These are phyloP conservation scores for Eucera pruinosa DNA, from an alignment of 2,888 invertebrate species.

Conservation along the genomic window DNA sequence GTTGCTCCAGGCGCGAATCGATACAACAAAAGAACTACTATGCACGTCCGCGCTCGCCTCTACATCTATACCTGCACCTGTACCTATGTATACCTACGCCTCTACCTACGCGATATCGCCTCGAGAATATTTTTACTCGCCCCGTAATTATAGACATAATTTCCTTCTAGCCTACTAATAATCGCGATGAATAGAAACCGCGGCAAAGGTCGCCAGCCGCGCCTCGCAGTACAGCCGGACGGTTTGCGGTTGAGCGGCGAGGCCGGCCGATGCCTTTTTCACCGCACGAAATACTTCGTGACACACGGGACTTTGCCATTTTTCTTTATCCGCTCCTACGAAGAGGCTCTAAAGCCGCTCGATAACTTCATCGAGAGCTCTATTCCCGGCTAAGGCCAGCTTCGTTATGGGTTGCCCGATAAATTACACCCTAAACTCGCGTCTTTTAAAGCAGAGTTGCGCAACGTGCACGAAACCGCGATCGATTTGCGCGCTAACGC, in stretches of 20 bases:
- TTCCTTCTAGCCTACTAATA: slow-evolving; percentile 52
- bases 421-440: not conserved
- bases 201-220: slow-evolving; percentile 53
- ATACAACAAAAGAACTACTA: slow-evolving; percentile 51
- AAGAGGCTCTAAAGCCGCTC: not conserved
- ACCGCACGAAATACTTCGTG: slow-evolving; percentile 1
- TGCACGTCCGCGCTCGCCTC: slow-evolving; percentile 40
- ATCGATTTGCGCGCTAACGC: slow-evolving; percentile 3
- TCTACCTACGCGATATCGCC: slow-evolving; percentile 33
- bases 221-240: slow-evolving; percentile 31
- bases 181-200: slow-evolving; percentile 56
- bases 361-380: slow-evolving; percentile 9
- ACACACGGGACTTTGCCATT: slow-evolving; percentile 6
- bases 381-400: not conserved
- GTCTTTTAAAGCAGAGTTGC: not conserved
- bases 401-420: not conserved
- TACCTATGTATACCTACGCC: too few relatives aligned
- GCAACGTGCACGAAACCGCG: not conserved
- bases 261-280: slow-evolving; percentile 14
- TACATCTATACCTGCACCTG: too few relatives aligned
- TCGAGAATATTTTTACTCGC: slow-evolving; percentile 52
- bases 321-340: not conserved
- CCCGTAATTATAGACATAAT: slow-evolving; percentile 63
- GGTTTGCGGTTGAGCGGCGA: slow-evolving; percentile 15
- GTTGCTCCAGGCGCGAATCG: slow-evolving; percentile 53